Evolutionary conservation across 1,140 invertebrate species (phyloP), one percentile per base, ranked within the genome.

Genomic region (Macrotrachela quadricornifera): DNA sequence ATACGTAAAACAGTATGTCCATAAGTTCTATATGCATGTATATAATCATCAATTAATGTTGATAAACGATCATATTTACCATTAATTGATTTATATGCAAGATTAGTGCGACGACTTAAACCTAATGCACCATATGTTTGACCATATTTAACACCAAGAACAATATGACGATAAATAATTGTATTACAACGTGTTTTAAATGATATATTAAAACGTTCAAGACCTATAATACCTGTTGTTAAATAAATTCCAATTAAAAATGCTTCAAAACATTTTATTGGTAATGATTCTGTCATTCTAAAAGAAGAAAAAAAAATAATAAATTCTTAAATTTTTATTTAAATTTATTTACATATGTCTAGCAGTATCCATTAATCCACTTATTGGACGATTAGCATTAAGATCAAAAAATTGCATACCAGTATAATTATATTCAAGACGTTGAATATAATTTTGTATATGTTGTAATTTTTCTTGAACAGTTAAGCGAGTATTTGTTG

Each of bases 191-290:
- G 53, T 44, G 63, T 67, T 50, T 69, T 68, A 58, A 72, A 72
- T 51, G 69, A 65, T 9, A 72, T 59, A 4, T 69, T 57, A 60
- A 69, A 71, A 45, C 70, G 59, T 50, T 70, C 69, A 10, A 72
- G 44, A 30, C 47, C 55, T 3, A 30, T n/a, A 1, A 53, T 8
- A 15, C 21, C 15, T 30, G 15, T 45, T 18, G 55, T 30, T 65
- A 61, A 61, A 68, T 70, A 71, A 64, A 71, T 61, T 53, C 63
- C 67, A 10, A 72, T 57, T 40, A 72, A 65, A 30, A 71, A 65
- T 13, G 71, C 70, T 56, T 72, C 71, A 12, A 72, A 56, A 51
- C 71, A 72, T 58, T 72, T 72, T 44, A 72, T 72, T 37, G 71
- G 71, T 17, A 71, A 55, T 42, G 67, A 59, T 57, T 62, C 57